These are phyloP conservation scores for Eutrigla gurnardus DNA, from an alignment of 2,797 vertebrate genomes.

Conservation along the genomic window DNA sequence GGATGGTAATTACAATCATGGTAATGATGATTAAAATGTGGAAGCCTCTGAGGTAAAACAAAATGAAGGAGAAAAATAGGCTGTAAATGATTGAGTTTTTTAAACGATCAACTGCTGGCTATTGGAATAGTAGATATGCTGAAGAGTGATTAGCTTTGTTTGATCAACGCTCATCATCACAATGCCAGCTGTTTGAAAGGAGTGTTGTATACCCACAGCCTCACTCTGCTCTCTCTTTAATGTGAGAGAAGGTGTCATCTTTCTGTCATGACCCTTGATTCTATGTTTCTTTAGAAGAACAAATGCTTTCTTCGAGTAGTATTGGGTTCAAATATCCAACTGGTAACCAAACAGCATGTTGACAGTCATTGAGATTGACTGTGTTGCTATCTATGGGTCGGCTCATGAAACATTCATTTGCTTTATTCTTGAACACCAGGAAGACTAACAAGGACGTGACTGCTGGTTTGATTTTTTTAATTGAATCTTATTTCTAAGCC, in stretches of 20 bases:
- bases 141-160: constrained; percentile 26
- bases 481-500: constrained; percentile 26
- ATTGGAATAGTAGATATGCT: constrained; percentile 26
- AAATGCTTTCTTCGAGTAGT: constrained; percentile 24
- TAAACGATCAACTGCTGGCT: constrained; percentile 60
- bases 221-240: neutral
- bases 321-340: constrained; percentile 28
- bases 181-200: neutral
- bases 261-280: neutral
- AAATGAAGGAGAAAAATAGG: constrained; percentile 64
- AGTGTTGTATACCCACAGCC: neutral
- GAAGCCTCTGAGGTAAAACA: constrained; percentile 75
- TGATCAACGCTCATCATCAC: constrained; percentile 7
- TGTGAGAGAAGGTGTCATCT: constrained; percentile 16
- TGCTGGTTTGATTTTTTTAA: neutral
- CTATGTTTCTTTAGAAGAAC: constrained; percentile 7
- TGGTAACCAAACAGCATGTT: constrained; percentile 35
- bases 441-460: constrained; percentile 7
- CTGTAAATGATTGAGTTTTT: constrained; percentile 60
- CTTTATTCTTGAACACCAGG: constrained; percentile 26
- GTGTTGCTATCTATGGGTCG: constrained; percentile 8
- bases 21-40: constrained; percentile 78
- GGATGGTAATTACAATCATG: constrained; percentile 76
- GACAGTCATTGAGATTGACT: constrained; percentile 26
- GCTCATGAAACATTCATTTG: constrained; percentile 39